Evolutionary conservation across 2,888 invertebrate genomes (phyloP).

Genomic region (Mesodorylaimus sp.): DNA sequence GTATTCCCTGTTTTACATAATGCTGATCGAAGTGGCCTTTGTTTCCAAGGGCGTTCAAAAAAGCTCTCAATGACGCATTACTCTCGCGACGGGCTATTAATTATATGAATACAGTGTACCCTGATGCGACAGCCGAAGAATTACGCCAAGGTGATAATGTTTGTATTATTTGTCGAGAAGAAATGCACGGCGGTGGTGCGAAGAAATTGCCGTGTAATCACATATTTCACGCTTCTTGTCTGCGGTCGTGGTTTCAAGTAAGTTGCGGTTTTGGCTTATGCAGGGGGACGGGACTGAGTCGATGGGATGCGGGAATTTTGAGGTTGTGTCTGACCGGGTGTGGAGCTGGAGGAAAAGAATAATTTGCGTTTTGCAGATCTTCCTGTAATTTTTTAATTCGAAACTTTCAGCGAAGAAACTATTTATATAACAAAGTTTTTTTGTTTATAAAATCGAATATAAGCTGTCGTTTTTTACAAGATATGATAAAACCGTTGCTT

Average conservation of each 20-base stretch:
- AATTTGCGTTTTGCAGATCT: too few species aligned
- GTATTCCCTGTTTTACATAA: background rate
- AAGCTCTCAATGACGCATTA: slow-evolving; percentile 88
- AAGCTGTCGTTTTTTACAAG: too few species aligned
- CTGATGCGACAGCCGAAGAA: slow-evolving; percentile 81
- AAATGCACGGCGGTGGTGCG: slow-evolving; percentile 46
- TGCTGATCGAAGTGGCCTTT: slow-evolving; percentile 1
- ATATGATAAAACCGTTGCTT: too few species aligned
- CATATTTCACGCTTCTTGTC: slow-evolving; percentile 92
- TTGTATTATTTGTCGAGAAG: slow-evolving; percentile 90
- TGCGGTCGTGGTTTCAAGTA: slow-evolving; percentile 89
- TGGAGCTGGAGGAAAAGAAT: too few species aligned
- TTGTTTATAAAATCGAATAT: too few species aligned
- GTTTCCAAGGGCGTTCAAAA: slow-evolving; percentile 64
- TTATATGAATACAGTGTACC: slow-evolving; percentile 40
- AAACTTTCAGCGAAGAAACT: too few species aligned
- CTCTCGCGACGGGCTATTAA: slow-evolving; percentile 46
- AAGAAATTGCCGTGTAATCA: slow-evolving; percentile 97
- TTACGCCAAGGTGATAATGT: slow-evolving; percentile 77
- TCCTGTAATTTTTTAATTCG: too few species aligned
- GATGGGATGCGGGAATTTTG: too few species aligned
- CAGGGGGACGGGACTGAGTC: too few species aligned
- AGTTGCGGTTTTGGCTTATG: background rate
- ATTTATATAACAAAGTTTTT: too few species aligned
- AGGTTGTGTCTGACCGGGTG: too few species aligned